phyloP scores from a whole-genome alignment of 35 echinoderm and acorn worm species.

The Holothuria glaberrima region DNA sequence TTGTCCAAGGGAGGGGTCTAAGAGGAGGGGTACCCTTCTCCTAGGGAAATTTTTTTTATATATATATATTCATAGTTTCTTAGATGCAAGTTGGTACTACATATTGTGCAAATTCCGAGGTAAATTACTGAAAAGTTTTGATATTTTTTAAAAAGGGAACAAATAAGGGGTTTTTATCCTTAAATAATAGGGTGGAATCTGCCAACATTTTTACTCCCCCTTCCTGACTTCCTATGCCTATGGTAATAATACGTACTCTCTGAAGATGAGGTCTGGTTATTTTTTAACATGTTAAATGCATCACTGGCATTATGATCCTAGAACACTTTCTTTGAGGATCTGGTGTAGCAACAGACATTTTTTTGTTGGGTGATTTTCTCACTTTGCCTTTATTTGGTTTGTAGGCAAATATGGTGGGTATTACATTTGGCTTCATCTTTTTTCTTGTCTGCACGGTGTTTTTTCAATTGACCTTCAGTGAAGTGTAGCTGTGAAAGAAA shows the following conservation, averaged over 20 bases:
- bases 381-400: neutral
- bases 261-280: neutral
- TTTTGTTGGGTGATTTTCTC: conserved; percentile 14
- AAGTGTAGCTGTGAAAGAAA: conserved; percentile 1
- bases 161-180: neutral
- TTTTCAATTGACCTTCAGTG: conserved; percentile 1
- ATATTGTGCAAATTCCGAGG: conserved; percentile 4
- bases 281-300: neutral
- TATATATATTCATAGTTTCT: neutral
- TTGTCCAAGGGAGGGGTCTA: neutral
- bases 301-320: conserved; percentile 2
- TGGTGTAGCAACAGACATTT: neutral
- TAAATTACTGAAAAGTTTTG: neutral
- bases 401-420: conserved; percentile 1
- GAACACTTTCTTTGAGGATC: neutral
- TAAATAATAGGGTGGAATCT: neutral
- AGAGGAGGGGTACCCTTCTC: neutral
- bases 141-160: neutral
- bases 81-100: conserved; percentile 1
- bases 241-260: neutral
- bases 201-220: neutral
- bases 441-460: conserved; percentile 6
- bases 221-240: no score
- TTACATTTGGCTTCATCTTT: neutral
- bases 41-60: no score